These are phyloP conservation scores for Propithecus deckenii DNA, from an alignment of 2,797 vertebrate species.

Conservation along the genomic window DNA sequence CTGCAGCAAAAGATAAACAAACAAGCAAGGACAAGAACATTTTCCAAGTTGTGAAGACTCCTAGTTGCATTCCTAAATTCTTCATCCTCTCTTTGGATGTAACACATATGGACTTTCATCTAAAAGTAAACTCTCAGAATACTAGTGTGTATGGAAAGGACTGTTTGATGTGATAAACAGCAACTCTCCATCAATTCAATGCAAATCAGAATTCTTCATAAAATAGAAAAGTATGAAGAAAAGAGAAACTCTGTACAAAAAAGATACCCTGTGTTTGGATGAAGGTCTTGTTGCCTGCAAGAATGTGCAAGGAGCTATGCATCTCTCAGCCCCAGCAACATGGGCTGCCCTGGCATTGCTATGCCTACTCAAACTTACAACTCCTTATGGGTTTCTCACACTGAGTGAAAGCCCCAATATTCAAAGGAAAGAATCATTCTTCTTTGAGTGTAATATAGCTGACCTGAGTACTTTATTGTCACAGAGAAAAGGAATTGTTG, in stretches of 20 bases:
- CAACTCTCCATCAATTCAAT: conserved; percentile 58
- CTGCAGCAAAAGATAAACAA: conserved; percentile 56
- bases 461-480: conserved; percentile 64
- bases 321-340: conserved; percentile 85
- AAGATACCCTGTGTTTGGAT: conserved; percentile 46
- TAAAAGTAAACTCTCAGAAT: background rate
- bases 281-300: background rate
- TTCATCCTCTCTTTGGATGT: conserved; percentile 80
- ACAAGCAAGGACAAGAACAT: conserved; percentile 73
- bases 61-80: conserved; percentile 82
- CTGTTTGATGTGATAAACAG: background rate
- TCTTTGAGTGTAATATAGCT: conserved; percentile 79
- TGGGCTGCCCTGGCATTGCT: conserved; percentile 88
- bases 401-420: conserved; percentile 90
- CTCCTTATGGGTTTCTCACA: conserved; percentile 84
- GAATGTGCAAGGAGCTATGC: conserved; percentile 58
- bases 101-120: conserved; percentile 56
- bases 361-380: conserved; percentile 87
- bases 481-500: conserved; percentile 54
- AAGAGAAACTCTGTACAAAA: conserved; percentile 29
- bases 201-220: conserved; percentile 70
- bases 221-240: background rate
- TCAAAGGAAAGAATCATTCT: conserved; percentile 89
- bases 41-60: conserved; percentile 81
- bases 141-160: background rate